Evolutionary conservation across 30 jellyfish, hydroid and myxozoan species (phyloP).

Genomic region (Cassiopea andromeda): DNA sequence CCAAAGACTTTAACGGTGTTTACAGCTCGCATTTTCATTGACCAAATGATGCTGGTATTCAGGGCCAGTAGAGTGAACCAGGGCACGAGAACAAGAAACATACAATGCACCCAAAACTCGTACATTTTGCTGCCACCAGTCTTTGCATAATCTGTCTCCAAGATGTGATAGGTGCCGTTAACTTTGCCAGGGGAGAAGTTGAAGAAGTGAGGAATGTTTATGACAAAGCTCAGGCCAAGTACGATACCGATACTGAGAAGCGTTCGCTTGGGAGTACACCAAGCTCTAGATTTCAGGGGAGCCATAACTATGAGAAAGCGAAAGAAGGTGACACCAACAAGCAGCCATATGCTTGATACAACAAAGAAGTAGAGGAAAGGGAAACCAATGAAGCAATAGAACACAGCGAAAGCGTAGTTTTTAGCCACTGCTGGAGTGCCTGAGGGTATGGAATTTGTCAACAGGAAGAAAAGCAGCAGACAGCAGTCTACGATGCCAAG

Average conservation of each 20-base stretch:
- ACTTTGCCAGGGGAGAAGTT: constrained; percentile 54
- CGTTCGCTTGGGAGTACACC: constrained; percentile 60
- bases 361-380: constrained; percentile 73
- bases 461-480: constrained; percentile 67
- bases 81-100: constrained; percentile 75
- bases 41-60: constrained; percentile 68
- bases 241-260: constrained; percentile 37
- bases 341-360: constrained; percentile 87
- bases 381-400: constrained; percentile 71
- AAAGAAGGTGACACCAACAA: constrained; percentile 79
- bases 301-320: constrained; percentile 67
- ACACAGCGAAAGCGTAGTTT: constrained; percentile 59
- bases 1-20: neutral
- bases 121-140: constrained; percentile 61
- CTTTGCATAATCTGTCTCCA: constrained; percentile 61
- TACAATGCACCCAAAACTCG: constrained; percentile 91
- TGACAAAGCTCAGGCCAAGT: constrained; percentile 29
- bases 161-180: constrained; percentile 60
- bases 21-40: constrained; percentile 19
- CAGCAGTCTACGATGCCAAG: constrained; percentile 68
- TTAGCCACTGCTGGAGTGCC: constrained; percentile 30
- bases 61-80: constrained; percentile 60
- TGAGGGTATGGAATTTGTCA: constrained; percentile 64
- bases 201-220: constrained; percentile 86
- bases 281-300: constrained; percentile 66